These are phyloP conservation scores for Pseudomyrmex flavicornis DNA, from an alignment of 1,140 invertebrate species.

Conservation along the genomic window DNA sequence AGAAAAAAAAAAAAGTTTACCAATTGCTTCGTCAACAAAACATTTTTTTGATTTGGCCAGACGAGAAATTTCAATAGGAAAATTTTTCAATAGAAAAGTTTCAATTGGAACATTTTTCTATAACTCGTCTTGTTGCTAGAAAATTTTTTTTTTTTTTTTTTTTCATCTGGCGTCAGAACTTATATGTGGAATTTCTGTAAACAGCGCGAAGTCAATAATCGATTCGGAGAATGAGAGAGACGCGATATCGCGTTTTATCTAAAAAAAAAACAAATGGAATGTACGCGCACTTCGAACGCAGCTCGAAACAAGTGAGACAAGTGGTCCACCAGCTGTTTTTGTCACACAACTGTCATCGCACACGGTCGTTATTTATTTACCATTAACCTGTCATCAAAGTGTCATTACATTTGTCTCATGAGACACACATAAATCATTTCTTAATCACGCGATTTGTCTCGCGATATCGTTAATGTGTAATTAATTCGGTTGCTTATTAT, in stretches of 20 bases:
- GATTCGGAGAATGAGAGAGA: slow-evolving; percentile 17
- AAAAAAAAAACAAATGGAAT: slow-evolving; percentile 17
- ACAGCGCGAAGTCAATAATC: neutral
- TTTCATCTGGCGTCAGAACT: neutral
- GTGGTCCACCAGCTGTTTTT: slow-evolving; percentile 16
- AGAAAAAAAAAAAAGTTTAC: too few species aligned
- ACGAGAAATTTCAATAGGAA: too few species aligned
- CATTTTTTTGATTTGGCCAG: too few species aligned
- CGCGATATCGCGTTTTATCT: neutral
- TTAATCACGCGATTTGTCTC: neutral
- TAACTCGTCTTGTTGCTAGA: too few species aligned
- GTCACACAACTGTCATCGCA: neutral
- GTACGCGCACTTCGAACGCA: slow-evolving; percentile 11
- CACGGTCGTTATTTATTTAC: slow-evolving; percentile 13
- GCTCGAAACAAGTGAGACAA: slow-evolving; percentile 10
- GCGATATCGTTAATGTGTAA: neutral
- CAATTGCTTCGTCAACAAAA: too few species aligned
- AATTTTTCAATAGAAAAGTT: too few species aligned
- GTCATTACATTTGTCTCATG: neutral
- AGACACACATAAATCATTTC: slow-evolving; percentile 25
- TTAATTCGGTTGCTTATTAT: neutral
- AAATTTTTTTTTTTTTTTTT: too few species aligned
- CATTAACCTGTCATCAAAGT: neutral
- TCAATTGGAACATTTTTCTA: too few species aligned
- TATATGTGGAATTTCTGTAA: neutral